Conservation (phyloP, 1,140 invertebrate species). For the Drosophila equinoxialis region DNA sequence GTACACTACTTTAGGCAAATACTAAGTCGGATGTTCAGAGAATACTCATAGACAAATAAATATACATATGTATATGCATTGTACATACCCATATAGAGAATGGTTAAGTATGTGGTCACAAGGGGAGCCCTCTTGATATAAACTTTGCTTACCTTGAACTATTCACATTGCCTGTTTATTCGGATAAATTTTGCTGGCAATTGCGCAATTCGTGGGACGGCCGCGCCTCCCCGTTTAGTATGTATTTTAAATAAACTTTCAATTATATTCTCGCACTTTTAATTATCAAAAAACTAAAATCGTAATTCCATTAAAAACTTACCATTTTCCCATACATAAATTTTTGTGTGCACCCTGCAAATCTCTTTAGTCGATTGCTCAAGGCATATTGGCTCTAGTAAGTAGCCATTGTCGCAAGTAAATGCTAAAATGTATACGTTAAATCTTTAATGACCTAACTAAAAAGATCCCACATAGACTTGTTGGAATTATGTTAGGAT, state of each 20-base stretch:
- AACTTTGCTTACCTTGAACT: slow-evolving; percentile 49
- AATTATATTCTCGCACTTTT: slow-evolving; percentile 51
- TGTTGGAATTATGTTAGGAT: no score
- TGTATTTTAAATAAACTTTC: slow-evolving; percentile 43
- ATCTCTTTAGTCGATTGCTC: slow-evolving; percentile 18
- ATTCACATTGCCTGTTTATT: slow-evolving; percentile 29
- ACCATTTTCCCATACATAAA: not conserved
- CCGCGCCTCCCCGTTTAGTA: not conserved
- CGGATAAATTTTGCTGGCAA: slow-evolving; percentile 57
- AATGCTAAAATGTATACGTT: slow-evolving; percentile 24
- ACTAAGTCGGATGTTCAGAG: slow-evolving; percentile 37
- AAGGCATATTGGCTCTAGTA: slow-evolving; percentile 23
- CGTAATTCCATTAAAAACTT: slow-evolving; percentile 17
- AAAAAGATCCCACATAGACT: no score
- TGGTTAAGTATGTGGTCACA: slow-evolving; percentile 31
- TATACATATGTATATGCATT: not conserved
- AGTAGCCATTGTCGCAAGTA: slow-evolving; percentile 39
- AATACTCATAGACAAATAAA: slow-evolving; percentile 14
- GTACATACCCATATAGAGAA: no score
- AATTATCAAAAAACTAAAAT: slow-evolving; percentile 22
- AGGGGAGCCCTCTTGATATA: slow-evolving; percentile 27
- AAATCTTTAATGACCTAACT: not conserved
- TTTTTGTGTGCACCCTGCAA: not conserved
- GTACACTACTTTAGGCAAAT: slow-evolving; percentile 48
- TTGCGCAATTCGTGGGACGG: slow-evolving; percentile 49